phyloP scores from a whole-genome alignment of 2,113 vertebrate genomes.

The Noturus placidus region DNA sequence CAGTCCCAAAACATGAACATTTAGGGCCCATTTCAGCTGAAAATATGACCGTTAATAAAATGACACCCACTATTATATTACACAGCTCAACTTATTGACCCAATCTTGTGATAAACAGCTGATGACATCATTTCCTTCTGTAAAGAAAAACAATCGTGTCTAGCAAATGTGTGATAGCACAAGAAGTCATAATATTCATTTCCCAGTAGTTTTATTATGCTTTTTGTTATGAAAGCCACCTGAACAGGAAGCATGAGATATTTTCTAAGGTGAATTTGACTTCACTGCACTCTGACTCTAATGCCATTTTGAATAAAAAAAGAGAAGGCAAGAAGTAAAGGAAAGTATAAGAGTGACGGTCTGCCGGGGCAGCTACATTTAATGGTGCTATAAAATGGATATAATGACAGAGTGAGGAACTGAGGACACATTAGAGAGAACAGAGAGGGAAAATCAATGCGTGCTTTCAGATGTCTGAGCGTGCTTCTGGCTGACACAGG shows the following conservation, averaged over 20 bases:
- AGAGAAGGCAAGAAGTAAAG: conserved; percentile 2
- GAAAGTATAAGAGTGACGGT: not conserved
- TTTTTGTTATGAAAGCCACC: not conserved
- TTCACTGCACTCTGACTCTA: not conserved
- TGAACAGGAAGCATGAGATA: not conserved
- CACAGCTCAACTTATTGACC: conserved; percentile 3
- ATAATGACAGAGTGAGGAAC: not conserved
- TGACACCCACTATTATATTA: not conserved
- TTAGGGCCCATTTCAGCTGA: not conserved
- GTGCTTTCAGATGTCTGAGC: conserved; percentile 55
- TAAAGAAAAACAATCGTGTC: not conserved
- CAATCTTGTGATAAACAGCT: not conserved
- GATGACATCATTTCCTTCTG: not conserved
- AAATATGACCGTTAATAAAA: not conserved
- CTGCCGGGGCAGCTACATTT: conserved; percentile 12
- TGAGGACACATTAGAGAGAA: not conserved
- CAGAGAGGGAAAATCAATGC: conserved; percentile 56
- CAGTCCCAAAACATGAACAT: not conserved
- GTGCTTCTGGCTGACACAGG: conserved; percentile 46
- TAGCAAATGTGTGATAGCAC: not conserved
- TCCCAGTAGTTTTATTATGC: not conserved
- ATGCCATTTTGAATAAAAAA: not conserved
- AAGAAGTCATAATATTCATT: not conserved
- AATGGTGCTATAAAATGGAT: conserved; percentile 20
- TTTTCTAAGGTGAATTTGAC: not conserved